Conservation (phyloP, 2,797 vertebrate genomes). For the Eidolon dupreanum region DNA sequence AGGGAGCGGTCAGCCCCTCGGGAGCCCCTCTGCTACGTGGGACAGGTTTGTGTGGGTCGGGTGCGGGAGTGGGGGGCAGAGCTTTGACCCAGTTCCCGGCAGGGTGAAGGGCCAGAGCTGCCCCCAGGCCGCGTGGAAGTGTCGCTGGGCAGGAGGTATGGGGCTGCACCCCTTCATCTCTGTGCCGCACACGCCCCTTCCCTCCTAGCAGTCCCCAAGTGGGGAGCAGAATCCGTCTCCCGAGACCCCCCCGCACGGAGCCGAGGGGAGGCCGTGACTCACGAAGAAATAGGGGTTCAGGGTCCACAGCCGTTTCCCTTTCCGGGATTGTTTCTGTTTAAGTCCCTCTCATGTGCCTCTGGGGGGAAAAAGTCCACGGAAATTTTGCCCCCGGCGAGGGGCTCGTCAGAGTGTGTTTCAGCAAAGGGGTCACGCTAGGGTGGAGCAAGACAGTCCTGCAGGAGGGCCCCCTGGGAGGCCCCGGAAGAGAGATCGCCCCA, state of each 20-base stretch:
- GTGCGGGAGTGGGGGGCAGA: no score
- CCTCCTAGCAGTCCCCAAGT: neutral
- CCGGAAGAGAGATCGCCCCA: neutral
- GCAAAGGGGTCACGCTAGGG: neutral
- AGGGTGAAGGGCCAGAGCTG: neutral
- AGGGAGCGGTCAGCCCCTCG: neutral
- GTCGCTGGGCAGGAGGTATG: neutral
- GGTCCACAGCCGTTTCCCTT: neutral
- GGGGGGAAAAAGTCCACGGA: neutral
- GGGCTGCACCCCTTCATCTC: neutral
- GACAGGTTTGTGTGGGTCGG: neutral
- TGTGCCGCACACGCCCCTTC: rapidly evolving
- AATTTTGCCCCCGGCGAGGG: neutral
- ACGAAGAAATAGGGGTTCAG: neutral
- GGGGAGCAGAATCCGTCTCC: neutral
- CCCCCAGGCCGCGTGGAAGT: neutral
- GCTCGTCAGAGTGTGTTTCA: neutral
- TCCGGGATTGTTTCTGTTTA: neutral
- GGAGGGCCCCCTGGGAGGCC: neutral
- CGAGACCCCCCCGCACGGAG: rapidly evolving
- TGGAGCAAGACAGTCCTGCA: neutral
- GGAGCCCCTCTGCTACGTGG: neutral
- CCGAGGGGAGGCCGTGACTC: neutral
- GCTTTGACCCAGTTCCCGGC: neutral
- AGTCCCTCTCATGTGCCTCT: neutral